Evolutionary conservation across 2,113 vertebrate genomes (phyloP).

Genomic region (Origma solitaria): DNA sequence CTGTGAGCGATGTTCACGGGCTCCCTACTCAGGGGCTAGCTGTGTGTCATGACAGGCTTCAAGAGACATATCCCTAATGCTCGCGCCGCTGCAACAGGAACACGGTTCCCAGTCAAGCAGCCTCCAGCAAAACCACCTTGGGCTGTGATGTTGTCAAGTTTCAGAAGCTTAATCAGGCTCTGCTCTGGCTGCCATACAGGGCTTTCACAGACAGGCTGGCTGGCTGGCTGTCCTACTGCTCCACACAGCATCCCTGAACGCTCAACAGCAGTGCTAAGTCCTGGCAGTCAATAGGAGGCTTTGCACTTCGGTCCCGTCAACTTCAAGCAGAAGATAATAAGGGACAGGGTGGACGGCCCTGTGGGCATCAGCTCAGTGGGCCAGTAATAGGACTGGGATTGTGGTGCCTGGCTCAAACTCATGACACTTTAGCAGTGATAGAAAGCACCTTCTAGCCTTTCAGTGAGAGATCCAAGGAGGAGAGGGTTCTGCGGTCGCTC

Average conservation of each 20-base stretch:
- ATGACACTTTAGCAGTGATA: not conserved
- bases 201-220: not conserved
- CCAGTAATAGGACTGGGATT: not conserved
- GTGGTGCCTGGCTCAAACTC: not conserved
- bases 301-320: not conserved
- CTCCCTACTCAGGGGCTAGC: not conserved
- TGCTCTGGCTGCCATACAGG: not conserved
- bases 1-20: not conserved
- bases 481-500: not conserved
- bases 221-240: not conserved
- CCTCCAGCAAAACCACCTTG: conserved; percentile 41
- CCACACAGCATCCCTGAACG: not conserved
- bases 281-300: not conserved
- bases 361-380: not conserved
- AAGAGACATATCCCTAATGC: not conserved
- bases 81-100: not conserved
- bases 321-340: not conserved
- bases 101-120: not conserved
- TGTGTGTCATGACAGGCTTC: not conserved
- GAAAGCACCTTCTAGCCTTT: not conserved
- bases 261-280: not conserved
- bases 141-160: conserved; percentile 53
- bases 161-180: conserved; percentile 21
- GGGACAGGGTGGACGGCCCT: not conserved
- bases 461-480: not conserved